Base-by-base conservation (phyloP, 2,888 invertebrate species). In the Thereva nobilitata region DNA sequence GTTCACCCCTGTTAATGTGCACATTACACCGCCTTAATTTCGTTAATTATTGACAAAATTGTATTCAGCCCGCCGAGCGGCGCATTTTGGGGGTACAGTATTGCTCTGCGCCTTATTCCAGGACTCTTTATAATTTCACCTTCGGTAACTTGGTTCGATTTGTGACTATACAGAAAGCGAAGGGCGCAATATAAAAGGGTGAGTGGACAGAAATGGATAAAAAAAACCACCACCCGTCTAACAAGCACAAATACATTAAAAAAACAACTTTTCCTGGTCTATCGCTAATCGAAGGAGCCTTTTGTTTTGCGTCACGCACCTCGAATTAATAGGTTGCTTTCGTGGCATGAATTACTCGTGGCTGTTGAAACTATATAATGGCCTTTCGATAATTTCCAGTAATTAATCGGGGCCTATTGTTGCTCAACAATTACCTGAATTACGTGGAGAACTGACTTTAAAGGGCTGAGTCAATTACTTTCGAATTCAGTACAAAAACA, bases 321-420 rank as follows among this genome's bases (percentile, higher is more conserved):
- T 72, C 69, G 64, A 72, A 71, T 72, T 72, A 72, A 69, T 69
- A 72, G 61, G 70, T 69, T 71, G 67, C 68, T 49, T 61, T 61
- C 61, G 41, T 61, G 50, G 61, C 61, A 50, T 61, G 61, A 61
- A 61, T 61, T 61, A 61, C 61, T 61, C 61, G 61, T 61, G 49
- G 61, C 50, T 61, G 61, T 61, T 61, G 66, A 65, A 70, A 70
- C 70, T 67, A 68, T 66, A 68, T 68, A 70, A 67, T 72, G 67
- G 71, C 68, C 68, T 70, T 69, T 72, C 71, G 69, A 70, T 71
- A 72, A 72, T 70, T 73, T 71, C 68, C 71, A 72, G 72, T 73
- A 73, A 73, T 73, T 72, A 73, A 73, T 73, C 72, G 73, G 71
- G 72, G 59, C 67, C 70, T 64, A 71, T 72, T 72, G 73, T 71